Percentiles rank a stretch among this genome's conserved stretches.
phyloP scores from a whole-genome alignment of 2,113 vertebrate genomes.

The Scytalopus superciliaris region DNA sequence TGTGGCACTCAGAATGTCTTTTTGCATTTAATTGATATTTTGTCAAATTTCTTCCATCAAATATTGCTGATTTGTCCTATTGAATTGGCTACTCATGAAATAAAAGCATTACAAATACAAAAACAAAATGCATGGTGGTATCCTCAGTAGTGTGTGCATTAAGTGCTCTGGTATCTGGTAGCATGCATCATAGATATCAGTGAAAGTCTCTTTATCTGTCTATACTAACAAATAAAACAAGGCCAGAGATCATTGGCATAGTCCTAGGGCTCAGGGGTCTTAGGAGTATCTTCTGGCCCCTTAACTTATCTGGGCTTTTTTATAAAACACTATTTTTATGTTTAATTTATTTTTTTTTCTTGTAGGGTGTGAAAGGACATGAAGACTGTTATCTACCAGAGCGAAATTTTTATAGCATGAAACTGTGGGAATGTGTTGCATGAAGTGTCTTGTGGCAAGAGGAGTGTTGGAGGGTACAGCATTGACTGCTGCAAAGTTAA shows the following conservation, averaged over 20 bases:
- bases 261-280: too few relatives aligned
- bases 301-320: background rate
- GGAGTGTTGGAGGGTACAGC: background rate
- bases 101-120: background rate
- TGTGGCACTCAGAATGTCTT: background rate
- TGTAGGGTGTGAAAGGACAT: background rate
- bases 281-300: background rate
- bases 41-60: background rate
- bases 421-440: background rate
- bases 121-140: background rate
- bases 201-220: background rate
- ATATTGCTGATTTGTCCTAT: background rate
- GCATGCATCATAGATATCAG: accelerated
- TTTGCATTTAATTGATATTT: background rate
- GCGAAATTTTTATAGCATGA: background rate
- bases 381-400: background rate
- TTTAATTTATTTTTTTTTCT: background rate
- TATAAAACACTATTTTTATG: background rate
- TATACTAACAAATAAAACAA: background rate
- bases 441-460: background rate
- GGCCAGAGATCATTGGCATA: background rate
- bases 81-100: background rate
- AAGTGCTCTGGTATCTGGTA: background rate
- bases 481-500: background rate
- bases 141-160: background rate